A percentile compares a stretch with the other conserved stretches of the same genome.
Conservation (phyloP, 37 sponge, comb jelly and placozoan species). For the Tethya wilhelma region DNA sequence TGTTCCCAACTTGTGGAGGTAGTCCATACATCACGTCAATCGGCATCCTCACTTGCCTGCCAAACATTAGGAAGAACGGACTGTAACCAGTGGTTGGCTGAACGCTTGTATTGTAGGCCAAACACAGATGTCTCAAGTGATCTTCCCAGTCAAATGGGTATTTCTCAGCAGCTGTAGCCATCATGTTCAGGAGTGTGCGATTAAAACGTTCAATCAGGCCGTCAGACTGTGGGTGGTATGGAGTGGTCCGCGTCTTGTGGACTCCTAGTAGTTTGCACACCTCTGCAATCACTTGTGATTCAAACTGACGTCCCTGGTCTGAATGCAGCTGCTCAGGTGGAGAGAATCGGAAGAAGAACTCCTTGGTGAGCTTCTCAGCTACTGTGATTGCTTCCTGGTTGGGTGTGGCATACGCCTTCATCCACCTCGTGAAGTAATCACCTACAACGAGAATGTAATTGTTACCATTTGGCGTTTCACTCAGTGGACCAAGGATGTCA, state of each 20-base stretch:
- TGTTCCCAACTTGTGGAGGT: neutral
- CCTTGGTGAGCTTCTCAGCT: neutral
- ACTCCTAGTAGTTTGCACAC: slow-evolving; percentile 37
- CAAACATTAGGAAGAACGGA: slow-evolving; percentile 16
- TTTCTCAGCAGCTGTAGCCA: neutral
- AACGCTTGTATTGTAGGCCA: slow-evolving; percentile 13
- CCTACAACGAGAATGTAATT: slow-evolving; percentile 23
- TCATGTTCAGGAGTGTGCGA: slow-evolving; percentile 31
- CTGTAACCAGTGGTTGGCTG: slow-evolving; percentile 7
- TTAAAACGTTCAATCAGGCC: slow-evolving; percentile 68
- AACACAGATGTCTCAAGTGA: neutral
- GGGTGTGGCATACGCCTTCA: slow-evolving; percentile 17
- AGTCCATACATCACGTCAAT: slow-evolving; percentile 17
- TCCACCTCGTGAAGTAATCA: slow-evolving; percentile 43
- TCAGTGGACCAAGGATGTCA: slow-evolving; percentile 35
- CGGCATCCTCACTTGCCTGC: slow-evolving; percentile 8
- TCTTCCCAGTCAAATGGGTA: slow-evolving; percentile 12
- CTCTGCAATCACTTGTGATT: slow-evolving; percentile 2
- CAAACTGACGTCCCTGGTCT: slow-evolving; percentile 32
- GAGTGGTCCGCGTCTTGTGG: slow-evolving; percentile 51
- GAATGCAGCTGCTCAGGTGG: neutral
- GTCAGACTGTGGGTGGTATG: slow-evolving; percentile 65
- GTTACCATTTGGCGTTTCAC: neutral
- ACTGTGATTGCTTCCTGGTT: slow-evolving; percentile 13
- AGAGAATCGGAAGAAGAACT: slow-evolving; percentile 3